Percentiles rank a stretch among this genome's conserved stretches.
phyloP scores from a whole-genome alignment of 1,140 invertebrate genomes.

The Drosophila nasuta region DNA sequence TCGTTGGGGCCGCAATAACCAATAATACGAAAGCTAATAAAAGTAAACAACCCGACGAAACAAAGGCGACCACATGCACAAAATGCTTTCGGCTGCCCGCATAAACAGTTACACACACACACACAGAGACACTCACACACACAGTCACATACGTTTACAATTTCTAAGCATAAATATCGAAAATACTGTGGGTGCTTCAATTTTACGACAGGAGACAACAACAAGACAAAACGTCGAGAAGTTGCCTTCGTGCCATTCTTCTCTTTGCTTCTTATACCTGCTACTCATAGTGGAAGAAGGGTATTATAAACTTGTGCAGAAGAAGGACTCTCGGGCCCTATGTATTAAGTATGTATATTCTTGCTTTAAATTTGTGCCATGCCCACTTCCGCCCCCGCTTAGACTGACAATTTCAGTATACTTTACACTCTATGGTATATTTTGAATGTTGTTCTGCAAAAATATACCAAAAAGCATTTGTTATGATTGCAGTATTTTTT shows the following conservation, averaged over 20 bases:
- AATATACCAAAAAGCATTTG: too few relatives aligned
- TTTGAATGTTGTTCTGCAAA: too few relatives aligned
- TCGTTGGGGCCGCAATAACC: conserved; percentile 59
- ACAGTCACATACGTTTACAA: conserved; percentile 65
- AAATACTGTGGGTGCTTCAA: conserved; percentile 77
- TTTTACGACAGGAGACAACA: conserved; percentile 69
- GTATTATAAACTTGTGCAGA: too few relatives aligned
- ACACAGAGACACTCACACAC: conserved; percentile 20
- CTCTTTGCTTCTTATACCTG: background rate
- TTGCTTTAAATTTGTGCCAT: too few relatives aligned
- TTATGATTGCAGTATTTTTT: too few relatives aligned
- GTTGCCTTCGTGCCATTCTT: background rate
- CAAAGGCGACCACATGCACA: conserved; percentile 52
- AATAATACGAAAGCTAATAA: conserved; percentile 81
- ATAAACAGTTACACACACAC: conserved; percentile 51
- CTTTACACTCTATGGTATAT: too few relatives aligned
- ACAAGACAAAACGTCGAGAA: conserved; percentile 35
- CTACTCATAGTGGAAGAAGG: too few relatives aligned
- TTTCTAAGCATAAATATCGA: conserved; percentile 76
- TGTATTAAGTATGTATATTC: too few relatives aligned
- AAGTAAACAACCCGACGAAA: conserved; percentile 71
- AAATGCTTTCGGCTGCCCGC: conserved; percentile 55
- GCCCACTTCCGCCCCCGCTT: too few relatives aligned
- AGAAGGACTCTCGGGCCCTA: too few relatives aligned
- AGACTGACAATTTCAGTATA: too few relatives aligned